phyloP scores from a whole-genome alignment of 2,888 invertebrate genomes.

The Euplagia quadripunctaria region DNA sequence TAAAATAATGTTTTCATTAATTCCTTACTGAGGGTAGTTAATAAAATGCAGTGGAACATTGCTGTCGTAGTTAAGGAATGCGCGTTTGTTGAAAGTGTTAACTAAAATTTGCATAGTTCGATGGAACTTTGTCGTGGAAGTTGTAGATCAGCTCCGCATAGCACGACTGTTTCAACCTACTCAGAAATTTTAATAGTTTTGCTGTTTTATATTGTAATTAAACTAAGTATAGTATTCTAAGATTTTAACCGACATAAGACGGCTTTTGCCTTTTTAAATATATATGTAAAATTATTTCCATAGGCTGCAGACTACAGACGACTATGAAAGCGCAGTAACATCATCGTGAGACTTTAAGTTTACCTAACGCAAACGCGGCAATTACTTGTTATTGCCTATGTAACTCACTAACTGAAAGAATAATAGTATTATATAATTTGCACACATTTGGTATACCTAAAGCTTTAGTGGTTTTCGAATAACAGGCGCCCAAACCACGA shows the following conservation, averaged over 20 bases:
- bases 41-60: constrained; percentile 42
- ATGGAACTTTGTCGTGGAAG: constrained; percentile 68
- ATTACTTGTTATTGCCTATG: not conserved
- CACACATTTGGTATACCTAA: too few relatives aligned
- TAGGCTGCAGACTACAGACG: too few relatives aligned
- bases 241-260: not conserved
- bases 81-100: constrained; percentile 75
- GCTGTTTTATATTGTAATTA: constrained; percentile 3
- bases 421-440: too few relatives aligned
- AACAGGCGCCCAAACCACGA: too few relatives aligned
- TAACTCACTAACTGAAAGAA: not conserved
- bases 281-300: too few relatives aligned
- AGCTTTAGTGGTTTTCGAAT: too few relatives aligned
- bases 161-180: constrained; percentile 40
- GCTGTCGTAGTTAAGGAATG: constrained; percentile 50
- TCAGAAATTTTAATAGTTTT: constrained; percentile 34
- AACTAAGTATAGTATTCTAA: not conserved
- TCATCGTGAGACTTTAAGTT: not conserved
- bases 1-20: constrained; percentile 50
- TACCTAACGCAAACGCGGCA: too few relatives aligned
- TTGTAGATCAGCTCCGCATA: constrained; percentile 64
- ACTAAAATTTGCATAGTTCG: constrained; percentile 80
- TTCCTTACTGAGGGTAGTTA: constrained; percentile 40
- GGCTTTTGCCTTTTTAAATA: too few relatives aligned
- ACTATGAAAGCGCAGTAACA: not conserved